phyloP scores from a whole-genome alignment of 1,140 invertebrate species.

The Bombus haemorrhoidalis region DNA sequence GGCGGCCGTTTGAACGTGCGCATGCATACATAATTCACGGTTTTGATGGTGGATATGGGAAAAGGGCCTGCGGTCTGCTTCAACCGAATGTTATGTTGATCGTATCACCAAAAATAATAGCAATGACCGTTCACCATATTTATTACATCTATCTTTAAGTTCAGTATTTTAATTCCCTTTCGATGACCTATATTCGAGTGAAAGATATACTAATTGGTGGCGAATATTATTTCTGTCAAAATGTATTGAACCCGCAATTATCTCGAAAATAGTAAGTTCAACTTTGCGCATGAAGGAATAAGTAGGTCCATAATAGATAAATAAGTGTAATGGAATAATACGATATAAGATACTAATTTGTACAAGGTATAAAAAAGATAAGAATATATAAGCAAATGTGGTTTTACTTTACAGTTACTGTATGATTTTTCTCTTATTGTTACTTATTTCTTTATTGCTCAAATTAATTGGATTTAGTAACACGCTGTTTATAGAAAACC shows the following conservation, averaged over 20 bases:
- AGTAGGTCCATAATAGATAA: neutral
- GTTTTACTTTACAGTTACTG: no score
- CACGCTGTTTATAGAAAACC: no score
- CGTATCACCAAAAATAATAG: constrained; percentile 15
- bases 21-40: constrained; percentile 49
- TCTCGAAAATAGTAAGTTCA: neutral
- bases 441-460: no score
- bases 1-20: constrained; percentile 4
- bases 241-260: neutral
- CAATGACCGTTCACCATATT: neutral
- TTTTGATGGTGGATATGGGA: constrained; percentile 15
- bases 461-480: no score
- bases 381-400: no score
- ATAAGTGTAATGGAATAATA: neutral
- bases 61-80: constrained; percentile 11
- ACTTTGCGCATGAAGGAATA: neutral
- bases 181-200: neutral
- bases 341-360: neutral
- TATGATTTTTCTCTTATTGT: no score
- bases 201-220: neutral
- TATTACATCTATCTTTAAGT: neutral
- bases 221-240: neutral
- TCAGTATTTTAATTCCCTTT: neutral
- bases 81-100: neutral
- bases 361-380: neutral